Evolutionary conservation across 2,888 invertebrate genomes (phyloP), one percentile per base, ranked within the genome.

Genomic region (Drosophila sordidapex): DNA sequence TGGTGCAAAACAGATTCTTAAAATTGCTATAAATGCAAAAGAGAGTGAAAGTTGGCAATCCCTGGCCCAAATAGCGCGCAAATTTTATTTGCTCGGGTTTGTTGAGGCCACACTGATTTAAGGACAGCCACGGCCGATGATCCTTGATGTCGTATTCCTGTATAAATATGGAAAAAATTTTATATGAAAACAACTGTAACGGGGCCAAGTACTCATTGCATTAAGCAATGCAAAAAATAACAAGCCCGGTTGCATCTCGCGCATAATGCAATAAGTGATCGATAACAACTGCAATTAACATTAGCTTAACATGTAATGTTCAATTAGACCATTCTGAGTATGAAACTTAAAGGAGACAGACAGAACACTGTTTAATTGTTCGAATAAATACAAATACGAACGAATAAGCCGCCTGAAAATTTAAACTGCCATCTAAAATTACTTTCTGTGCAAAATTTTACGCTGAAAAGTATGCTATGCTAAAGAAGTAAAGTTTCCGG

Each of bases 1-100:
- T 93, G 79, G 93, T 92, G 91, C 93, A 93, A 80, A 93, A 93
- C 56, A 93, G 88, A 91, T 93, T 93, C 84, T 93, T 93, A 88
- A 93, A 93, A 85, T 93, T 93, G 91, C 93, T 93, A 88, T 93
- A 93, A 93, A 93, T 93, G 93, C 93, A 93, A 81, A 93, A 93
- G 70, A 93, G 89, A 70, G 93, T 93, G 81, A 93, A 93, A 76
- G 92, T 92, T 74, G 93, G 93, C 80, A 93, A 84, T 59, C 93
- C 93, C 83, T 91, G 93, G 63, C 93, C 93, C 83, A 93, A 89
- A 90, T 92, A 93, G 76, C 93, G 91, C 54, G 93, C 93, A 85
- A 93, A 93, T 88, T 93, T 93, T 33, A 93, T 93, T 89, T 93
- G 93, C 84, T 93, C 93, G 51, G 93, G 92, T 76, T 93, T 93